phyloP scores from a whole-genome alignment of 1,140 invertebrate genomes.

The Triops cancriformis region DNA sequence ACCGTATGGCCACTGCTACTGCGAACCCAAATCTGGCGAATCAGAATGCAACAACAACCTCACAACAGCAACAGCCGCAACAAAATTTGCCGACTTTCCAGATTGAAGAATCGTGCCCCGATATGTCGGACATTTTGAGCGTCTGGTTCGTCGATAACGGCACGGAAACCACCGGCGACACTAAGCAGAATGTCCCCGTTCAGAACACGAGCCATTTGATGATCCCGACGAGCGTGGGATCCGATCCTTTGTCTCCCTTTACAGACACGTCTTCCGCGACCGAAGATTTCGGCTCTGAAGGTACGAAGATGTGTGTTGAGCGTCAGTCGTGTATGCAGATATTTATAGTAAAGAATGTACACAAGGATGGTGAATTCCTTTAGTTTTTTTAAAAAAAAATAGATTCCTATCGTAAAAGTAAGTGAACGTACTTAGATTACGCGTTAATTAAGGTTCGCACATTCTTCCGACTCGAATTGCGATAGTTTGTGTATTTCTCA shows the following conservation, averaged over 20 bases:
- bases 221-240: constrained; percentile 19
- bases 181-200: neutral
- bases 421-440: too few relatives aligned
- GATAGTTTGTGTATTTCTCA: too few relatives aligned
- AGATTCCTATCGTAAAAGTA: too few relatives aligned
- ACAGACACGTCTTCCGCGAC: constrained; percentile 25
- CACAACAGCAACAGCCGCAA: constrained; percentile 39
- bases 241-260: constrained; percentile 17
- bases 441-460: too few relatives aligned
- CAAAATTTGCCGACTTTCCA: constrained; percentile 27
- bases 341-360: neutral
- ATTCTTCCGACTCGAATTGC: too few relatives aligned
- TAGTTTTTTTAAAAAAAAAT: too few relatives aligned
- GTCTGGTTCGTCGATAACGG: constrained; percentile 22
- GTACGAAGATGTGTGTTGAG: neutral
- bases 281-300: constrained; percentile 23
- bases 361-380: too few relatives aligned
- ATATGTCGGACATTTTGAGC: constrained; percentile 33
- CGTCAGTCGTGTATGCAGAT: too few relatives aligned
- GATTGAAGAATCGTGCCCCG: constrained; percentile 33
- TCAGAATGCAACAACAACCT: constrained; percentile 35
- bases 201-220: neutral
- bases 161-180: neutral
- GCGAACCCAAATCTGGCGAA: constrained; percentile 29
- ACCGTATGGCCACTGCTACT: constrained; percentile 24